Base-by-base conservation (phyloP, 2,113 vertebrate species). In the Cynopterus brachyotis region DNA sequence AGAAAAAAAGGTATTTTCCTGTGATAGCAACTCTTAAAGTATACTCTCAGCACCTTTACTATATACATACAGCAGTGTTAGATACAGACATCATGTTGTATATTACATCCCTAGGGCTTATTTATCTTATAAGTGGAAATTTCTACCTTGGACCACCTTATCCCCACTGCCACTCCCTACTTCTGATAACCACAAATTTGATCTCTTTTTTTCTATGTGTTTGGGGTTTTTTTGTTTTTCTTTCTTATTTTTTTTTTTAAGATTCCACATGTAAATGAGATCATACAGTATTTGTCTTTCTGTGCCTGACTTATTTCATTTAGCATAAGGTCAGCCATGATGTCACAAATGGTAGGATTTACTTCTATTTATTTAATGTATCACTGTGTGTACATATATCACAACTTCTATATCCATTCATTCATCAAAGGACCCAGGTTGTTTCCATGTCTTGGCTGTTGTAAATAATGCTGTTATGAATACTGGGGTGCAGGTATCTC, bases 81-180 rank as follows among this genome's bases (percentile, higher is more conserved):
- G 0, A 62, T 40, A 0, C 1, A 0, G 67, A 35, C 26, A 1
- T 42, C 62, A 1, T 1, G 45, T 16, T 8, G 12, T 28, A 13
- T 3, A 0, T 17, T 4, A 20, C 15, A 1, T 72, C 53, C 73
- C n/a, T 42, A 9, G 64, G 45, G 3, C 53, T 60, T 5, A 28
- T 12, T 72, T 72, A 45, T 35, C 53, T 60, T n/a, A 0, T n/a
- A 10, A 5, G 2, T 19, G 28, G 13, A 40, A 40, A n/a, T 80
- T 59, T 28, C 83, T 28, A 1, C n/a, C 15, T 70, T n/a, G 6
- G 13, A 12, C 28, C 53, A 5, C 57, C 35, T 80, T 70, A 40
- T 16, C 9, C 75, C n/a, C 22, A 5, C 32, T 19, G 30, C 60
- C 13, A 42, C 12, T 17, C 3, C 11, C 42, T 2, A 0, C 26